These are phyloP conservation scores for Stylophora pistillata DNA, from an alignment of 64 coral and sea anemone genomes.

Conservation along the genomic window DNA sequence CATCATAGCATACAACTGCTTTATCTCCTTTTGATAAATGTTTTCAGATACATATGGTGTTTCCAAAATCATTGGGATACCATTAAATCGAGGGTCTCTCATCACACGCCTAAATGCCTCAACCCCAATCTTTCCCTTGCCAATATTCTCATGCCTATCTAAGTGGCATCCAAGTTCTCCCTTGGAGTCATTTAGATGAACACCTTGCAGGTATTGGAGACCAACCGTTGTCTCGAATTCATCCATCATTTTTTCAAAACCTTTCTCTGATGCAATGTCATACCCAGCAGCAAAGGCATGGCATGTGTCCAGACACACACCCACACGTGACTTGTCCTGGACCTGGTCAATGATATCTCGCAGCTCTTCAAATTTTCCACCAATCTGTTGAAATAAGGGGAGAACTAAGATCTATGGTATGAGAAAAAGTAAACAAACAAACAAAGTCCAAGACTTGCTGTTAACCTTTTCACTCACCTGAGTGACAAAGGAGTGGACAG, in stretches of 20 bases:
- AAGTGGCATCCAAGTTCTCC: constrained; percentile 94
- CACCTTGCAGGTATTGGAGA: constrained; percentile 75
- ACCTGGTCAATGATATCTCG: constrained; percentile 83
- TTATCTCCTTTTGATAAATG: constrained; percentile 83
- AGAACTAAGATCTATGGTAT: neutral
- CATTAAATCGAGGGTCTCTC: constrained; percentile 82
- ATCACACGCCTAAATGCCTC: constrained; percentile 76
- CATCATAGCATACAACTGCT: constrained; percentile 65
- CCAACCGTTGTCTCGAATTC: constrained; percentile 84
- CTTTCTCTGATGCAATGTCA: constrained; percentile 69
- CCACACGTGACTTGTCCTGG: constrained; percentile 86
- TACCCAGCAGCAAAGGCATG: constrained; percentile 96
- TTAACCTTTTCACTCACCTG: no score
- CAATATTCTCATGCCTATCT: constrained; percentile 97
- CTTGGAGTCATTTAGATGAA: constrained; percentile 95
- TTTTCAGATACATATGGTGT: constrained; percentile 76
- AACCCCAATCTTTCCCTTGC: constrained; percentile 84
- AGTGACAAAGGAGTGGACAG: no score
- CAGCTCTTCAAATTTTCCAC: constrained; percentile 97
- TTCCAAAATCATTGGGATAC: constrained; percentile 92
- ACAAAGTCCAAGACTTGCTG: neutral
- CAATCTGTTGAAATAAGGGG: constrained; percentile 56
- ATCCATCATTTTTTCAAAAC: constrained; percentile 75
- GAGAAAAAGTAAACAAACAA: neutral
- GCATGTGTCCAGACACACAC: constrained; percentile 90